A percentile compares a stretch with the other conserved stretches of the same genome.
Conservation (phyloP, 2,797 vertebrate genomes). For the Chaetodon trifasciatus region DNA sequence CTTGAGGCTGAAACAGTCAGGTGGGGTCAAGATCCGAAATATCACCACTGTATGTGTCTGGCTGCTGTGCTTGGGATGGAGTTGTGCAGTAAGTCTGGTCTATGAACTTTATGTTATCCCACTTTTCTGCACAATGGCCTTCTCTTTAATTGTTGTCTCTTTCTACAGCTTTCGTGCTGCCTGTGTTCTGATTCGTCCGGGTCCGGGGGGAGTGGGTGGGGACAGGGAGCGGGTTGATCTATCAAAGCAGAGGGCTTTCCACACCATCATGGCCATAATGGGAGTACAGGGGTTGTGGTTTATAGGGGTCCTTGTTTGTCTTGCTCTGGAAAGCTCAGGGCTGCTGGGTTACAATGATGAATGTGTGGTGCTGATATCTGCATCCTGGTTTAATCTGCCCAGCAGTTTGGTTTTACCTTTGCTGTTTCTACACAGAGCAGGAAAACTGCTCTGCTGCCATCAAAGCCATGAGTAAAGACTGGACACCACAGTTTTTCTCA, state of each 20-base stretch:
- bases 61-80: constrained; percentile 2
- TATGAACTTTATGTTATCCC: accelerated
- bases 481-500: too few species aligned
- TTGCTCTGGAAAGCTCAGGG: accelerated
- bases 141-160: background rate
- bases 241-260: constrained; percentile 26
- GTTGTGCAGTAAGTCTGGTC: accelerated
- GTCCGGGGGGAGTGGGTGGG: background rate
- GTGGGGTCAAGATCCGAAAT: constrained; percentile 13
- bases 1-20: background rate
- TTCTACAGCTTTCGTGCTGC: constrained; percentile 18
- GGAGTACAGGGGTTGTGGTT: background rate
- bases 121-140: accelerated
- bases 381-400: background rate
- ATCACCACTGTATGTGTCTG: constrained; percentile 14
- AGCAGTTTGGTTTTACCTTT: constrained; percentile 9
- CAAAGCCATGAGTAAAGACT: too few species aligned
- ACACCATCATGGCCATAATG: constrained; percentile 1
- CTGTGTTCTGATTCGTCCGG: constrained; percentile 13
- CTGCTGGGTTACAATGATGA: accelerated
- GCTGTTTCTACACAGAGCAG: constrained; percentile 4
- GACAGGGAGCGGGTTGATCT: background rate
- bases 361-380: background rate
- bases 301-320: accelerated
- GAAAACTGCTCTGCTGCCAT: background rate